phyloP scores from a whole-genome alignment of 2,113 vertebrate genomes.

The Rafetus swinhoei region DNA sequence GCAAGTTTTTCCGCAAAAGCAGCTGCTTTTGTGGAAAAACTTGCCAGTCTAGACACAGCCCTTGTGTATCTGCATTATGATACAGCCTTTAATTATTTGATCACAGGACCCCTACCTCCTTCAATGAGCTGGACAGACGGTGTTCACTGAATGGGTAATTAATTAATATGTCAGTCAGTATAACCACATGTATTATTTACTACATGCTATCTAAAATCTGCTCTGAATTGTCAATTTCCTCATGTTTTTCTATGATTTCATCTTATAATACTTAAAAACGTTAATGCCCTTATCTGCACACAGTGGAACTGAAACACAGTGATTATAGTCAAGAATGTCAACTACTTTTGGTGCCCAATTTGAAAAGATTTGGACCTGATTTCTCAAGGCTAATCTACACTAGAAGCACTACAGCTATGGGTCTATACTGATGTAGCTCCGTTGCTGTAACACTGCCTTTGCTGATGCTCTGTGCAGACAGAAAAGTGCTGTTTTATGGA shows the following conservation, averaged over 20 bases:
- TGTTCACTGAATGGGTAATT: background rate
- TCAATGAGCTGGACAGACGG: background rate
- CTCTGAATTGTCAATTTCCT: background rate
- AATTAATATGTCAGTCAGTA: background rate
- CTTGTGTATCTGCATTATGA: background rate
- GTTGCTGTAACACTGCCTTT: no score
- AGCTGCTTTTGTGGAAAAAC: no score
- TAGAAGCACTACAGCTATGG: no score
- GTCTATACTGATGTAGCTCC: no score
- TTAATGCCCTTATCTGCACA: background rate
- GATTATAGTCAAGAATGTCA: no score
- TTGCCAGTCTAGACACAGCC: no score
- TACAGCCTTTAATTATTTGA: background rate
- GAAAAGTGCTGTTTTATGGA: no score
- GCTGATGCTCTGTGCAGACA: no score
- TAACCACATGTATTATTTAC: background rate
- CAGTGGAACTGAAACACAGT: background rate
- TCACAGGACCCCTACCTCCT: background rate
- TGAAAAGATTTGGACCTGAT: no score
- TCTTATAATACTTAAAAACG: background rate
- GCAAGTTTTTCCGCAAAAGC: no score
- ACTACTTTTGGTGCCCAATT: no score
- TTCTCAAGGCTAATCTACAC: background rate
- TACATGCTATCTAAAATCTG: fast-evolving
- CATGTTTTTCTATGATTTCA: background rate